Base-by-base conservation (phyloP, 2,797 vertebrate species). In the Manis javanica region DNA sequence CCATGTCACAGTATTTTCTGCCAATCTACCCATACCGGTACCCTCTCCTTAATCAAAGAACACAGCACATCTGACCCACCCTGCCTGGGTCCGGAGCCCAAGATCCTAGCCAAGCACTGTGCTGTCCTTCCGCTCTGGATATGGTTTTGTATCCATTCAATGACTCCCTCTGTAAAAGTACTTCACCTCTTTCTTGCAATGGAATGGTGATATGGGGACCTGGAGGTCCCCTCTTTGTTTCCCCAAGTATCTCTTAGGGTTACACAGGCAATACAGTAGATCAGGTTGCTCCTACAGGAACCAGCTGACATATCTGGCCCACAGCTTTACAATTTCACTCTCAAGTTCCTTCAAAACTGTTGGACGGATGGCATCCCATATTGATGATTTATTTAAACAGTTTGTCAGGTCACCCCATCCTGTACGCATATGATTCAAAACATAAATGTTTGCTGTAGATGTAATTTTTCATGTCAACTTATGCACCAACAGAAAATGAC, bases 401-500 rank as follows among this genome's bases (percentile, higher is more conserved):
- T 97, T 96, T 96, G 96, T 95, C 96, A 97, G 97, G 95, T 97
- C 96, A 95, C 87, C 87, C 83, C 74, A 94, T 94, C 94, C 94
- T 95, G 51, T 85, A 89, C 0, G 16, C 92, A 72, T 86, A 93
- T 94, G 91, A 97, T 95, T 95, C 95, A 89, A 96, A 96, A 97
- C 88, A 61, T 77, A 97, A 97, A 96, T 89, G 88, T 96, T 94
- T 95, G 90, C 90, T 95, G 57, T 96, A 68, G 90, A 79, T 95
- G 79, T 87, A 96, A 96, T 97, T 97, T 97, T 97, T 97, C 97
- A 97, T 91, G 96, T 96, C 97, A 97, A 95, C 83, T 97, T 96
- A 96, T 84, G 55, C 88, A 97, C 88, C 92, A 89, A 91, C 75
- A 96, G 90, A 96, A 96, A 96, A 96, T 96, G 88, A 95, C 95